These are phyloP conservation scores for Limosa lapponica DNA, from an alignment of 2,797 vertebrate genomes.

Conservation along the genomic window DNA sequence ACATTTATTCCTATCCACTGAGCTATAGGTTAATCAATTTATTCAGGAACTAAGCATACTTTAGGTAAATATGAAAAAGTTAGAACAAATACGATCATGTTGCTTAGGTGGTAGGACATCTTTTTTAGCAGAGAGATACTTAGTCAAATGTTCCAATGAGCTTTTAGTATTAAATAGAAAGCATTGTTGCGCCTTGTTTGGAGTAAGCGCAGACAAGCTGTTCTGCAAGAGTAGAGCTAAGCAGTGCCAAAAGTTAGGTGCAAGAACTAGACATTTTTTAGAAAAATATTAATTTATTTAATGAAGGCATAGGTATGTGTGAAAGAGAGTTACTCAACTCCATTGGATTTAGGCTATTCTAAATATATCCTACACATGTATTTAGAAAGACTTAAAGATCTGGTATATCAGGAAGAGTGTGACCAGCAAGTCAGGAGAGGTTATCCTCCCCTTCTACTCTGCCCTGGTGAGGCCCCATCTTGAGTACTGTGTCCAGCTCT, in stretches of 20 bases:
- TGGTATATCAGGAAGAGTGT: no score
- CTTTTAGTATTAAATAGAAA: not conserved
- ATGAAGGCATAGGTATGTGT: not conserved
- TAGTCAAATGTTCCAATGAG: not conserved
- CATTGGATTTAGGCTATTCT: not conserved
- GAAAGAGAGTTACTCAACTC: not conserved
- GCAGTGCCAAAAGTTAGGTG: not conserved
- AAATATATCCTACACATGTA: not conserved
- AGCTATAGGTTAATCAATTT: not conserved
- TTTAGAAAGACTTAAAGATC: not conserved
- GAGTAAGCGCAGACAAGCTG: not conserved
- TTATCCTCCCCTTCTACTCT: no score
- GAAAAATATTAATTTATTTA: not conserved
- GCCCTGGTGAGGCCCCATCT: no score
- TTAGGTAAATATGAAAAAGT: not conserved
- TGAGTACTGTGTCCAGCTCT: no score
- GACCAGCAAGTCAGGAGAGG: no score
- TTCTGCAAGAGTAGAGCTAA: not conserved
- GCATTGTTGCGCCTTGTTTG: not conserved
- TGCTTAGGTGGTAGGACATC: not conserved
- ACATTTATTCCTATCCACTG: not conserved
- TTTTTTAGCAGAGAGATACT: not conserved
- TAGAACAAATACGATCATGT: not conserved
- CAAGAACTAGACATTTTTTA: not conserved
- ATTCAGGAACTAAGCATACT: not conserved